Conservation (phyloP, 2,888 invertebrate genomes). For the Eupithecia pulchellata region DNA sequence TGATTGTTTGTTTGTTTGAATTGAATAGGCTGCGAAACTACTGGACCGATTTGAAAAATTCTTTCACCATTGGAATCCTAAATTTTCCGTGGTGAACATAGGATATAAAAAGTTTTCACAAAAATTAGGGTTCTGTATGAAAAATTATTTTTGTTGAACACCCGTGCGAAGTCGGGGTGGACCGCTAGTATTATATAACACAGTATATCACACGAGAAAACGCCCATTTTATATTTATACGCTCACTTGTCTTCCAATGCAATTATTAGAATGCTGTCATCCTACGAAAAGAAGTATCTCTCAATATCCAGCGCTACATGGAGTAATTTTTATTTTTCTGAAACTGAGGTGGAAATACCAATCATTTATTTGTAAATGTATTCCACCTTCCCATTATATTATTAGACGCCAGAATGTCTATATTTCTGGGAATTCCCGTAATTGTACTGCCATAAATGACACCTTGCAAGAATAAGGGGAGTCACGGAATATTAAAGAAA, state of each 20-base stretch:
- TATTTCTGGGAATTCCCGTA: slow-evolving; percentile 30
- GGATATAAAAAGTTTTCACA: too few relatives aligned
- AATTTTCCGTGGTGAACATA: too few relatives aligned
- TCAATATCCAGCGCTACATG: not conserved
- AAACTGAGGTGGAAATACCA: not conserved
- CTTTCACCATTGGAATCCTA: too few relatives aligned
- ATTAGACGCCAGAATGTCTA: slow-evolving; percentile 26
- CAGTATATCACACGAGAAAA: too few relatives aligned
- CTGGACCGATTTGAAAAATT: too few relatives aligned
- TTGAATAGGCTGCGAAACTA: too few relatives aligned
- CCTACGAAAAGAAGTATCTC: not conserved
- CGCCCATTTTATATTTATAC: not conserved
- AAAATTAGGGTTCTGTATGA: too few relatives aligned
- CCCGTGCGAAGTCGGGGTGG: too few relatives aligned
- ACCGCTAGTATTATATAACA: too few relatives aligned
- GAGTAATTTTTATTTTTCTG: not conserved
- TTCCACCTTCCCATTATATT: slow-evolving; percentile 8
- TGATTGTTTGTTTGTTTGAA: too few relatives aligned
- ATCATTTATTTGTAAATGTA: not conserved
- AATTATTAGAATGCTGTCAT: not conserved
- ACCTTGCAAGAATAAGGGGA: slow-evolving; percentile 22
- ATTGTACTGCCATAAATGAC: slow-evolving; percentile 28
- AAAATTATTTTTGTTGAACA: too few relatives aligned
- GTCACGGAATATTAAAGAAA: slow-evolving; percentile 20
- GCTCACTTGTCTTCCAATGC: not conserved